phyloP scores from a whole-genome alignment of 2,888 invertebrate species.

The Onthophagus sagittarius region DNA sequence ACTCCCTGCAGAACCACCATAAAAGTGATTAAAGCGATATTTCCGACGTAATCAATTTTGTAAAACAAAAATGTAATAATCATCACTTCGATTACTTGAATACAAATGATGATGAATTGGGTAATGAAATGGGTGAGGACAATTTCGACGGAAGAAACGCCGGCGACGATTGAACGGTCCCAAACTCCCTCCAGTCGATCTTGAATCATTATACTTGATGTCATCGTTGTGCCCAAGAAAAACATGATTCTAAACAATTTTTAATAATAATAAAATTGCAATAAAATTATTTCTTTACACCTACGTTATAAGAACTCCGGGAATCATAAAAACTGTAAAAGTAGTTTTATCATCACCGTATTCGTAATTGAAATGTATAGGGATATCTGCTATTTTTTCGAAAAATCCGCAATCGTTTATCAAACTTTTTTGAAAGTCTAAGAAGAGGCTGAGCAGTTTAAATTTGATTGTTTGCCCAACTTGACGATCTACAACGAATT shows the following conservation, averaged over 20 bases:
- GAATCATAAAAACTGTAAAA: conserved; percentile 78
- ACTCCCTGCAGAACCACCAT: conserved; percentile 70
- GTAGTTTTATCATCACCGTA: conserved; percentile 66
- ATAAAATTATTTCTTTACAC: conserved; percentile 35
- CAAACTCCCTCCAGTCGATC: conserved; percentile 82
- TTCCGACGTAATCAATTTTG: conserved; percentile 60
- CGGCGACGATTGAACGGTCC: conserved; percentile 83
- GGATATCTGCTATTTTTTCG: conserved; percentile 55
- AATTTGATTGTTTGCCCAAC: conserved; percentile 70
- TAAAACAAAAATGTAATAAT: conserved; percentile 60
- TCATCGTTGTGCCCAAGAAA: conserved; percentile 80
- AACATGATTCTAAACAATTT: conserved; percentile 66
- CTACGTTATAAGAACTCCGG: conserved; percentile 79
- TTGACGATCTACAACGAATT: conserved; percentile 68
- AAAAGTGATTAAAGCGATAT: conserved; percentile 56
- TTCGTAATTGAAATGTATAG: conserved; percentile 67
- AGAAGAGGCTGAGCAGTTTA: conserved; percentile 65
- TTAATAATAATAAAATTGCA: neutral
- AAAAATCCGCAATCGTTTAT: conserved; percentile 63
- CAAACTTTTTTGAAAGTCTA: conserved; percentile 60
- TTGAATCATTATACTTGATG: conserved; percentile 75
- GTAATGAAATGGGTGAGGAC: conserved; percentile 74
- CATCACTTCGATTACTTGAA: conserved; percentile 65
- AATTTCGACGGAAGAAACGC: conserved; percentile 77
- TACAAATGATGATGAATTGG: conserved; percentile 67